These are phyloP conservation scores for Bagarius yarrelli DNA, from an alignment of 2,113 vertebrate genomes.

Conservation along the genomic window DNA sequence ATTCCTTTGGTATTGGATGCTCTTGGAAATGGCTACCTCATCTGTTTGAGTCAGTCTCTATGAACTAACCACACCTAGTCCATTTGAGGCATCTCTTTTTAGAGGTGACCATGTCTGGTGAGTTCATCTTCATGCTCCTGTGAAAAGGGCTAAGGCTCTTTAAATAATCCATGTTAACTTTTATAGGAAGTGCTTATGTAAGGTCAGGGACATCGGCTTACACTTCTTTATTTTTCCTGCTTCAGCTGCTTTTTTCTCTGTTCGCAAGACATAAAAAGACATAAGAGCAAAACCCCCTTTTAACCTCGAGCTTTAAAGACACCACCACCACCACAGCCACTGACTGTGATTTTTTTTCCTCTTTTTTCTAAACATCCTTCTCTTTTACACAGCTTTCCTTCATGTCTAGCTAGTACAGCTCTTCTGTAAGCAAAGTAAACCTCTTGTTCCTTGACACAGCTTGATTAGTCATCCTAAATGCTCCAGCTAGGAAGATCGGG, in stretches of 20 bases:
- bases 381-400: not conserved
- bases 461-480: constrained; percentile 22
- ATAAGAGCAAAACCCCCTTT: constrained; percentile 6
- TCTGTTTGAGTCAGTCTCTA: constrained; percentile 51
- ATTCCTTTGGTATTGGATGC: constrained; percentile 67
- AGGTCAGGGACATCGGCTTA: constrained; percentile 70
- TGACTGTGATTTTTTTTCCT: not conserved
- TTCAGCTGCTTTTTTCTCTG: constrained; percentile 54
- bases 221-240: constrained; percentile 55
- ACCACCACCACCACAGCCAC: not conserved
- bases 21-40: constrained; percentile 68
- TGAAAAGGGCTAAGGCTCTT: constrained; percentile 60
- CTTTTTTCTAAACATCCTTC: not conserved
- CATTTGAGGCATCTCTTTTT: constrained; percentile 53
- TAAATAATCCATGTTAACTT: constrained; percentile 67
- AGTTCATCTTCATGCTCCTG: constrained; percentile 65
- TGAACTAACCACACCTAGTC: constrained; percentile 55
- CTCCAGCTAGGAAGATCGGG: constrained; percentile 7
- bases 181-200: constrained; percentile 75
- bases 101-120: constrained; percentile 60
- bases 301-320: constrained; percentile 39
- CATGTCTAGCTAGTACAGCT: not conserved
- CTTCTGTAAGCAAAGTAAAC: not conserved
- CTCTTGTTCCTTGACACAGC: constrained; percentile 42
- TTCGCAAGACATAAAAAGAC: constrained; percentile 44